These are phyloP conservation scores for Metallyticus violacea DNA, from an alignment of 2,888 invertebrate genomes.

Conservation along the genomic window DNA sequence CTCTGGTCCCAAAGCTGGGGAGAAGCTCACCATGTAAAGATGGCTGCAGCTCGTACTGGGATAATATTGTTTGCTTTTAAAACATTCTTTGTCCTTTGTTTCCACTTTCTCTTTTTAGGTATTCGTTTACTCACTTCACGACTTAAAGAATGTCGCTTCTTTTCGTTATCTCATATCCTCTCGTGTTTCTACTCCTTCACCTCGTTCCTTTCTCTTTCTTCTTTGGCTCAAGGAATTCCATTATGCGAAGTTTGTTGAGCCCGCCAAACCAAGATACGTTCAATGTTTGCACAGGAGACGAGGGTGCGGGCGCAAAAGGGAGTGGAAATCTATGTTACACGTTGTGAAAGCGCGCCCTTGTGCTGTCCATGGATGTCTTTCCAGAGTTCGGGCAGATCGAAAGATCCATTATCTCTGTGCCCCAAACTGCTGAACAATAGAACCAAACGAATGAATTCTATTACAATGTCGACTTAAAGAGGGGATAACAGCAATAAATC, in stretches of 20 bases:
- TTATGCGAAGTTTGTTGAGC: slow-evolving; percentile 18
- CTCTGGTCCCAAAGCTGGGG: neutral
- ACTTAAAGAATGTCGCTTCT: slow-evolving; percentile 25
- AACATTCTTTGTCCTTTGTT: slow-evolving; percentile 28
- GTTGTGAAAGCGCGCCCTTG: neutral
- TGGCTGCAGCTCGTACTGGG: slow-evolving; percentile 13
- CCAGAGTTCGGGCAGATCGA: neutral
- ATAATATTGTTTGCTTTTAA: slow-evolving; percentile 31
- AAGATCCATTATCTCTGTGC: neutral
- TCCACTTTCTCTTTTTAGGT: slow-evolving; percentile 10
- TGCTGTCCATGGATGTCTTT: neutral
- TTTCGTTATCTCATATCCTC: slow-evolving; percentile 15
- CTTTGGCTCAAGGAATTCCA: slow-evolving; percentile 21
- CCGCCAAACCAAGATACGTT: slow-evolving; percentile 22
- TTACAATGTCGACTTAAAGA: neutral
- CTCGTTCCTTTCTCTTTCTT: neutral
- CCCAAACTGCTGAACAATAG: neutral
- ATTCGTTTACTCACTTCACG: slow-evolving; percentile 22
- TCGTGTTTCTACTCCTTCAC: neutral
- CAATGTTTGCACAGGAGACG: slow-evolving; percentile 10
- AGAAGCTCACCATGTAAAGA: neutral
- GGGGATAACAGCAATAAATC: no score
- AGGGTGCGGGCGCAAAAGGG: neutral
- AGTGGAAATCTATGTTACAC: slow-evolving; percentile 4
- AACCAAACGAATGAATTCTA: neutral